Percentiles rank a stretch among this genome's conserved stretches.
Evolutionary conservation across 2,888 invertebrate species (phyloP).

Genomic region (Punctoribates punctum): DNA sequence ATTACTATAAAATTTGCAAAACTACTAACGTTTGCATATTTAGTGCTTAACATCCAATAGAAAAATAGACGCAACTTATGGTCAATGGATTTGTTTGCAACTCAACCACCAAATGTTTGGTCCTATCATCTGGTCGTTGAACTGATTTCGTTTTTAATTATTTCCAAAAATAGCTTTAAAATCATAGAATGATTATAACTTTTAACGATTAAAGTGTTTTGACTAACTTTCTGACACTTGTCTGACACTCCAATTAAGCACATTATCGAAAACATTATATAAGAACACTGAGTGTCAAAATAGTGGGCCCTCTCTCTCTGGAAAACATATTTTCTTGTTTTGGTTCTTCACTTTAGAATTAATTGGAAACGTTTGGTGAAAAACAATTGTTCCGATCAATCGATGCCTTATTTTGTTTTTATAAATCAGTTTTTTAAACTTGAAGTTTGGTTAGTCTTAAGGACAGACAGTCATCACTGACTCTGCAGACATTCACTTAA

Average conservation of each 20-base stretch:
- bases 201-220: not conserved
- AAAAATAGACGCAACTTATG: not conserved
- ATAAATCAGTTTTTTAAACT: too few species aligned
- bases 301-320: not conserved
- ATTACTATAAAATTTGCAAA: not conserved
- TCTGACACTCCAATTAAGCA: not conserved
- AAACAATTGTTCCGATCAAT: not conserved
- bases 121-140: conserved; percentile 6
- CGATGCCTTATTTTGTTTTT: too few species aligned
- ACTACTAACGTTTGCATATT: not conserved
- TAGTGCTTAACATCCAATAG: conserved; percentile 6
- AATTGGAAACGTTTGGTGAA: not conserved
- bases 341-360: not conserved
- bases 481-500: too few species aligned
- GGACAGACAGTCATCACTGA: too few species aligned
- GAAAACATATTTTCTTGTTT: not conserved
- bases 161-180: not conserved
- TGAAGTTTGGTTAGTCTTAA: too few species aligned
- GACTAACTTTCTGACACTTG: not conserved
- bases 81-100: not conserved
- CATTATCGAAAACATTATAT: not conserved
- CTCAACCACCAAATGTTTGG: not conserved
- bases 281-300: not conserved
- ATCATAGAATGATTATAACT: too few species aligned
- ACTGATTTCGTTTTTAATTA: not conserved